These are phyloP conservation scores for Deroplatys truncata DNA, from an alignment of 2,888 invertebrate genomes.

Conservation along the genomic window DNA sequence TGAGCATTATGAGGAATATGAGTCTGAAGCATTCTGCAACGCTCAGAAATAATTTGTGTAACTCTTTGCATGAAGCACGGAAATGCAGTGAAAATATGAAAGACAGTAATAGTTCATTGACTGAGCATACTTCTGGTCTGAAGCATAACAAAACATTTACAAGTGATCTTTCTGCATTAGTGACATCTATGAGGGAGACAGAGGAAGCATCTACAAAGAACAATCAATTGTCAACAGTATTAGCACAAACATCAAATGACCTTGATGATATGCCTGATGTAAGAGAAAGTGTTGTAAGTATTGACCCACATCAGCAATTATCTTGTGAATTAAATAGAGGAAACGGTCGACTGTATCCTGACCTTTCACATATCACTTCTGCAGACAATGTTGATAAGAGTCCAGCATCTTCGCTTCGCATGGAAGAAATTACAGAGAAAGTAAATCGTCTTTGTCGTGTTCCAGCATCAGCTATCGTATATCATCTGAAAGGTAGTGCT, in stretches of 20 bases:
- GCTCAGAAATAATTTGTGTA: neutral
- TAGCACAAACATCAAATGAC: neutral
- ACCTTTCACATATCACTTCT: neutral
- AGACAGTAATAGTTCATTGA: neutral
- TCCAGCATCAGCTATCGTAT: slow-evolving; percentile 34
- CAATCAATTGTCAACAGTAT: neutral
- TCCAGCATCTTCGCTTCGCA: neutral
- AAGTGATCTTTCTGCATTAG: neutral
- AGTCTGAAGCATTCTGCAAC: neutral
- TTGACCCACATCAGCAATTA: neutral
- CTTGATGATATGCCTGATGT: neutral
- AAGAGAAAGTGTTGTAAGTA: neutral
- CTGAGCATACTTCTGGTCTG: neutral
- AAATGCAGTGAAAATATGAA: neutral
- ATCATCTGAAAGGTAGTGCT: slow-evolving; percentile 30
- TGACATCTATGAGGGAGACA: neutral
- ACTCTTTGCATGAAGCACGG: neutral
- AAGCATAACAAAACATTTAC: neutral
- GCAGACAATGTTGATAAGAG: neutral
- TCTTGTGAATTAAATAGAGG: neutral
- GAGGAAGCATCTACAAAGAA: neutral
- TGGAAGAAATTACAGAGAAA: slow-evolving; percentile 32
- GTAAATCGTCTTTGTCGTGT: slow-evolving; percentile 36
- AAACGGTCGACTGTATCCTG: neutral
- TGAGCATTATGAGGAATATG: neutral